A percentile compares a stretch with the other conserved stretches of the same genome.
phyloP scores from a whole-genome alignment of 2,888 invertebrate species.

The Halocaridina rubra region DNA sequence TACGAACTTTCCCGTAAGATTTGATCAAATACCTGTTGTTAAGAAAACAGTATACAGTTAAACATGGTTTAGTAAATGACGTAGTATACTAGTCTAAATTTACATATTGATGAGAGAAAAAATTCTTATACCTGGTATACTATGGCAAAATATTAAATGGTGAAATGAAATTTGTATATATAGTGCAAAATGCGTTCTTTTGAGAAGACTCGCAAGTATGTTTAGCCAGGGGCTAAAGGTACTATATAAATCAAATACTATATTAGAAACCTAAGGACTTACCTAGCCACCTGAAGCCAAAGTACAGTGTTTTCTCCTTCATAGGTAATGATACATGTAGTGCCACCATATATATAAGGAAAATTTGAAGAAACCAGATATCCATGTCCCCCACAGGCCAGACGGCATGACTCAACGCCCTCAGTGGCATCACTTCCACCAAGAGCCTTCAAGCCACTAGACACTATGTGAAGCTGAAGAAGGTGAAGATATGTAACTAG shows the following conservation, averaged over 20 bases:
- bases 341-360: slow-evolving; percentile 85
- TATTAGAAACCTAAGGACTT: too few species aligned
- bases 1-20: slow-evolving; percentile 78
- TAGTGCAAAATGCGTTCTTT: neutral
- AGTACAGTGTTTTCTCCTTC: slow-evolving; percentile 98
- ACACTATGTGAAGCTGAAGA: slow-evolving; percentile 84
- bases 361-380: slow-evolving; percentile 89
- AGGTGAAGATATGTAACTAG: too few species aligned
- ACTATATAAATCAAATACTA: too few species aligned
- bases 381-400: slow-evolving; percentile 96
- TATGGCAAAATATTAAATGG: neutral
- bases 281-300: slow-evolving; percentile 83
- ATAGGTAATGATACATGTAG: slow-evolving; percentile 91
- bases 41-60: slow-evolving; percentile 24
- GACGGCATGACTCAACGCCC: slow-evolving; percentile 85
- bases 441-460: slow-evolving; percentile 92
- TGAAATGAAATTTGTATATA: neutral
- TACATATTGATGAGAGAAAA: neutral
- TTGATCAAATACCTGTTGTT: slow-evolving; percentile 83
- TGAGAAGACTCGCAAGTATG: too few species aligned
- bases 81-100: neutral
- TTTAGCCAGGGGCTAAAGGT: too few species aligned
- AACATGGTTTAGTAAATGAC: neutral
- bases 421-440: slow-evolving; percentile 80
- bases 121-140: neutral